Base-by-base conservation (phyloP, 2,888 invertebrate genomes). In the Tetramorium bicarinatum region DNA sequence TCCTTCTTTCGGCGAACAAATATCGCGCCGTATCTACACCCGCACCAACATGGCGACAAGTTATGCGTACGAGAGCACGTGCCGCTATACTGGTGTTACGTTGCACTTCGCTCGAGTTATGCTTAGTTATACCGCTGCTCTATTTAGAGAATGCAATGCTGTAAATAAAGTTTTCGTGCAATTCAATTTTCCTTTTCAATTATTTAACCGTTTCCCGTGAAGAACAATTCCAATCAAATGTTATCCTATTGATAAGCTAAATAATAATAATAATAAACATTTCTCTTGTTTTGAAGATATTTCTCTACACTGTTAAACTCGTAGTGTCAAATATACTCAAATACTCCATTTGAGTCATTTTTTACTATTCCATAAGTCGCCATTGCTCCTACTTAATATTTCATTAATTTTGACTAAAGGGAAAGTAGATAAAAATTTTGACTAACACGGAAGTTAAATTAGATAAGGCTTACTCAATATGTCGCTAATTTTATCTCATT, bases 61-160 rank as follows among this genome's bases (percentile, higher is more conserved):
- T 90, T 90, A 85, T 82, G 88, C 67, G 83, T 69, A 86, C 66
- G 89, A 88, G 86, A 89, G 91, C 90, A 91, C 90, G 90, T 91
- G 90, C 89, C 89, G 71, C 15, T n/a, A 67, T 74, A 87, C 79
- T 38, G 82, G 82, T 80, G 66, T 77, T 85, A 72, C 74, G 67
- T 75, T 80, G 62, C 67, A 66, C 56, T 71, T 79, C 41, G 84
- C 62, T 52, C 61, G 61, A 62, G 75, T 13, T 44, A 25, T 52
- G n/a, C 74, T 72, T 47, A 38, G 62, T 44, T 59, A 34, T 44
- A 1, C 41, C 67, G 44, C 21, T 29, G 11, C 47, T 59, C 49
- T 64, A 74, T 80, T 77, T 69, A 25, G n/a, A 34, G 38, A 67
- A 54, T n/a, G 64, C 44, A 18, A 76, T 38, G 18, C 38, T 34